These are phyloP conservation scores for Lucilia sericata DNA, from an alignment of 1,140 invertebrate genomes.

Conservation along the genomic window DNA sequence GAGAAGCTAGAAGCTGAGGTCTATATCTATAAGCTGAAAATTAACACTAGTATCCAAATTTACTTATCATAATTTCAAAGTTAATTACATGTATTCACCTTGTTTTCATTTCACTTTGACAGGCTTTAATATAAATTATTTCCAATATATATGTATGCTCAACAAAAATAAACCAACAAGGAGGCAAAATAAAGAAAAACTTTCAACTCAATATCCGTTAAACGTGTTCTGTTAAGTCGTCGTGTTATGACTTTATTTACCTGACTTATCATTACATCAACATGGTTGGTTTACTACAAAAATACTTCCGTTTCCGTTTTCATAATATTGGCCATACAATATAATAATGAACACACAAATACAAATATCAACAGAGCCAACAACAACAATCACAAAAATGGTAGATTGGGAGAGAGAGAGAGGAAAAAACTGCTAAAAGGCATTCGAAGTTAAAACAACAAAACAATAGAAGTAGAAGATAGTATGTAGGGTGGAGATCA, in stretches of 20 bases:
- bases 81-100: no score
- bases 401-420: background rate
- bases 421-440: background rate
- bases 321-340: background rate
- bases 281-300: constrained; percentile 18
- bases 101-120: no score
- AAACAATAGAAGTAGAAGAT: no score
- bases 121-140: no score
- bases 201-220: background rate
- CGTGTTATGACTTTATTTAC: constrained; percentile 21
- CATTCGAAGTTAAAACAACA: background rate
- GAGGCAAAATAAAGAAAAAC: background rate
- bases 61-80: no score
- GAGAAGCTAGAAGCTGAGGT: no score
- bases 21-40: no score
- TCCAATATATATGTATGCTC: no score
- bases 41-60: no score
- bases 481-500: no score
- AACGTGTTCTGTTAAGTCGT: constrained; percentile 2
- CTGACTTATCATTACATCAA: constrained; percentile 29
- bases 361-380: background rate
- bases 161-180: no score
- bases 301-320: constrained; percentile 26
- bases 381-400: constrained; percentile 1
- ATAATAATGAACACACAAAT: background rate